phyloP scores from a whole-genome alignment of 2,113 vertebrate genomes.

The Sturnus vulgaris region DNA sequence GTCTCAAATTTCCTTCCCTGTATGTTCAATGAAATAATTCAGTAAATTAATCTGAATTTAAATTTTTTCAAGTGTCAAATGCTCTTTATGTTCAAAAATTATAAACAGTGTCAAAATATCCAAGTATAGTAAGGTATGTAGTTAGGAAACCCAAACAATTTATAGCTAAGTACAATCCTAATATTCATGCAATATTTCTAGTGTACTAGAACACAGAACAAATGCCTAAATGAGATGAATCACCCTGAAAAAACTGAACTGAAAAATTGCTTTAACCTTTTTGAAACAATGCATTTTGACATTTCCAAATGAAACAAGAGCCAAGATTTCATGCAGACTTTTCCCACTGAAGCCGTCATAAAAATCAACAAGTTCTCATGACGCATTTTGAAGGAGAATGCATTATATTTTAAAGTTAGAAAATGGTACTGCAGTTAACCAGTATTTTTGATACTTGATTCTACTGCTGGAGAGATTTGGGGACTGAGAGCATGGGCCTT shows the following conservation, averaged over 20 bases:
- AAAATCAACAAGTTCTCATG: not conserved
- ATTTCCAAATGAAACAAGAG: constrained; percentile 27
- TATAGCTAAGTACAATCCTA: not conserved
- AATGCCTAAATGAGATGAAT: constrained; percentile 13
- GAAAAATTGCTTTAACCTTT: constrained; percentile 49
- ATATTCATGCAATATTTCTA: not conserved
- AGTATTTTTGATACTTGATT: not conserved
- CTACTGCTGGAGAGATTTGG: not conserved
- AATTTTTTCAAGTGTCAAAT: not conserved
- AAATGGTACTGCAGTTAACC: not conserved
- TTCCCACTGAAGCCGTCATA: constrained; percentile 13
- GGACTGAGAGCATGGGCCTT: not conserved
- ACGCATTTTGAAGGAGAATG: not conserved
- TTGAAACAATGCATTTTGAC: constrained; percentile 40
- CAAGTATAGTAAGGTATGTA: not conserved
- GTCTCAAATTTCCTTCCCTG: not conserved
- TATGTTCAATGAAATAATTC: not conserved
- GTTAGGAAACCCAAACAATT: not conserved
- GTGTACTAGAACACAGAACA: not conserved
- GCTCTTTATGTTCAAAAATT: not conserved
- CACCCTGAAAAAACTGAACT: not conserved
- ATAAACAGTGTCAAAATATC: not conserved
- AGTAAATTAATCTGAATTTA: not conserved
- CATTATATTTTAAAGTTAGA: not conserved
- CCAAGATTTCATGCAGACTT: constrained; percentile 6